These are phyloP conservation scores for Brachymystax lenok DNA, from an alignment of 2,797 vertebrate genomes.

Conservation along the genomic window DNA sequence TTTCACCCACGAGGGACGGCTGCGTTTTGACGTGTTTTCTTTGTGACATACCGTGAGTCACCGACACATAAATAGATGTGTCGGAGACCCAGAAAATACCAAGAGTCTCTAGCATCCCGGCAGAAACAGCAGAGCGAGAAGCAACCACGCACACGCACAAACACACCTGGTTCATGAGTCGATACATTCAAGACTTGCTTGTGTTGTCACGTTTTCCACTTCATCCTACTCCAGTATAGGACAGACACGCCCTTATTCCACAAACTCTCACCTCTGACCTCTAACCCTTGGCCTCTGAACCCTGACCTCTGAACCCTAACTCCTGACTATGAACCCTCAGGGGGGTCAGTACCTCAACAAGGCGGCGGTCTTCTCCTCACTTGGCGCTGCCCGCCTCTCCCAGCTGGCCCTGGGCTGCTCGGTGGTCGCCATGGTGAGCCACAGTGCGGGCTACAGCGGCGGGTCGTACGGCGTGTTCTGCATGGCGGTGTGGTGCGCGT, in stretches of 20 bases:
- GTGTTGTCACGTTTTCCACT: no score
- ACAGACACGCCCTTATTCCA: not conserved
- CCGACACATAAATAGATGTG: slow-evolving; percentile 47
- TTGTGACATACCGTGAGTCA: slow-evolving; percentile 55
- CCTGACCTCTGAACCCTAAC: not conserved
- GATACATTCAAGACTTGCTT: not conserved
- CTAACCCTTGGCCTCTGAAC: not conserved
- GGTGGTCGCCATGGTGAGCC: slow-evolving; percentile 87
- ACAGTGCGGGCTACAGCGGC: slow-evolving; percentile 83
- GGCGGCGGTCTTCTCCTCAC: slow-evolving; percentile 78
- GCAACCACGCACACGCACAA: not conserved
- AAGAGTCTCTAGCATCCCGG: slow-evolving; percentile 22
- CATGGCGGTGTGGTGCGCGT: slow-evolving; percentile 89
- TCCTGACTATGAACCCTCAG: slow-evolving; percentile 73
- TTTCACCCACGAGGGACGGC: not conserved
- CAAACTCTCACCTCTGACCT: not conserved
- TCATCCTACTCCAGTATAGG: not conserved
- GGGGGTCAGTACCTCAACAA: slow-evolving; percentile 82
- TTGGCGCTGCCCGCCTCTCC: slow-evolving; percentile 84
- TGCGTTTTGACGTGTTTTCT: slow-evolving; percentile 33
- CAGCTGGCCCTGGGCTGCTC: slow-evolving; percentile 85
- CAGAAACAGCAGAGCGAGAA: slow-evolving; percentile 6
- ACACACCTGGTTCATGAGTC: not conserved
- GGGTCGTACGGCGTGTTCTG: slow-evolving; percentile 87
- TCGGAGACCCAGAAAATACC: slow-evolving; percentile 32